phyloP scores from a whole-genome alignment of 2,797 vertebrate genomes.

The Microtus californicus region DNA sequence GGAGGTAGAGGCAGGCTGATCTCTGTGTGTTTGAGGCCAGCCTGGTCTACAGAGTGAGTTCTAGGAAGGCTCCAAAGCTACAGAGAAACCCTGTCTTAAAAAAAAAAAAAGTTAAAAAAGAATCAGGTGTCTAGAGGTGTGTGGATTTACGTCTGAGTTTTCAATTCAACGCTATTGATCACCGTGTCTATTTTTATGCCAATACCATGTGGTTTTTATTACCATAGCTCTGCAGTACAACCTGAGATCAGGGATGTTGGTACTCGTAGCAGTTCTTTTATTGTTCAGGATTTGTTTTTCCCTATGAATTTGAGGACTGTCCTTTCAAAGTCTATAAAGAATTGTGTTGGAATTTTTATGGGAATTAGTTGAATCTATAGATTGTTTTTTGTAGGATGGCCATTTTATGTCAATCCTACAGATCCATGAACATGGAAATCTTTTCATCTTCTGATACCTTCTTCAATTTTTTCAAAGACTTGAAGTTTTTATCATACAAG shows the following conservation, averaged over 20 bases:
- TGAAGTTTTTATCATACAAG: background rate
- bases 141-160: background rate
- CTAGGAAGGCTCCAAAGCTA: too few relatives aligned
- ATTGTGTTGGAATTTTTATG: background rate
- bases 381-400: background rate
- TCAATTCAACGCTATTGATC: too few relatives aligned
- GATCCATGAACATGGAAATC: background rate
- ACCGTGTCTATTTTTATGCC: too few relatives aligned
- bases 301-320: background rate
- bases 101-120: background rate
- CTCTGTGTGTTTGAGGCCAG: too few relatives aligned
- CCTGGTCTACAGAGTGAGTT: too few relatives aligned
- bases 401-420: background rate
- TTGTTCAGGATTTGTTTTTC: background rate
- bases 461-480: background rate
- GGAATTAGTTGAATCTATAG: background rate
- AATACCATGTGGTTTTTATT: background rate
- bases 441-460: background rate
- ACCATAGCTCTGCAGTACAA: background rate
- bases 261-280: background rate
- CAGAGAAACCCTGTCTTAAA: too few relatives aligned
- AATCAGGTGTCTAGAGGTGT: background rate
- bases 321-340: background rate
- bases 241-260: background rate
- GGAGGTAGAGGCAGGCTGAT: too few relatives aligned